Conservation (phyloP, 2,797 vertebrate genomes). For the Eulemur albifrons region DNA sequence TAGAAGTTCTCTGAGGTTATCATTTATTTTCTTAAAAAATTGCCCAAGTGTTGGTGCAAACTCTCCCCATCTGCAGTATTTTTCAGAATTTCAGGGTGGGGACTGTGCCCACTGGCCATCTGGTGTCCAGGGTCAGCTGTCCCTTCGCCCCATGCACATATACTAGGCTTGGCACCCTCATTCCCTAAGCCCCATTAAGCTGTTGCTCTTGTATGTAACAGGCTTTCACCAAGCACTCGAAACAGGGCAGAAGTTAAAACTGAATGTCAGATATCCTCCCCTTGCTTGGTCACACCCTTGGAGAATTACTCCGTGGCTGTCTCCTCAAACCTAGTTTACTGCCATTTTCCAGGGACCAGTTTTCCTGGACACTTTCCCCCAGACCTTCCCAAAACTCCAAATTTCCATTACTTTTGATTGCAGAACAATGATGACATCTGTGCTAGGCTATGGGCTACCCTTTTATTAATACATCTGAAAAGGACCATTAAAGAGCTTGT, state of each 20-base stretch:
- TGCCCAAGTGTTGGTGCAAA: background rate
- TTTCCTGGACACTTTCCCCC: background rate
- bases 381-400: background rate
- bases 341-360: background rate
- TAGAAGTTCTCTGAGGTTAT: background rate
- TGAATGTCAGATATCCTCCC: background rate
- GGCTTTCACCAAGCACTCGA: background rate
- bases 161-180: background rate
- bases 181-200: background rate
- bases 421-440: background rate
- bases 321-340: background rate
- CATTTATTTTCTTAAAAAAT: background rate
- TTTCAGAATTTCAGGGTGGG: background rate
- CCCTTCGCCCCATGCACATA: rapidly evolving
- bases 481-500: background rate
- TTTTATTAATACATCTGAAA: background rate
- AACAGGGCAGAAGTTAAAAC: background rate
- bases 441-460: background rate
- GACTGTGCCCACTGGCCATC: rapidly evolving
- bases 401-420: constrained; percentile 18
- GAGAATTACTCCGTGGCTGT: background rate
- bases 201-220: background rate
- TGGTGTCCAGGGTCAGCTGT: background rate
- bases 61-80: background rate
- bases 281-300: background rate